phyloP scores from a whole-genome alignment of 2,888 invertebrate species.

The Chalcis sispes region DNA sequence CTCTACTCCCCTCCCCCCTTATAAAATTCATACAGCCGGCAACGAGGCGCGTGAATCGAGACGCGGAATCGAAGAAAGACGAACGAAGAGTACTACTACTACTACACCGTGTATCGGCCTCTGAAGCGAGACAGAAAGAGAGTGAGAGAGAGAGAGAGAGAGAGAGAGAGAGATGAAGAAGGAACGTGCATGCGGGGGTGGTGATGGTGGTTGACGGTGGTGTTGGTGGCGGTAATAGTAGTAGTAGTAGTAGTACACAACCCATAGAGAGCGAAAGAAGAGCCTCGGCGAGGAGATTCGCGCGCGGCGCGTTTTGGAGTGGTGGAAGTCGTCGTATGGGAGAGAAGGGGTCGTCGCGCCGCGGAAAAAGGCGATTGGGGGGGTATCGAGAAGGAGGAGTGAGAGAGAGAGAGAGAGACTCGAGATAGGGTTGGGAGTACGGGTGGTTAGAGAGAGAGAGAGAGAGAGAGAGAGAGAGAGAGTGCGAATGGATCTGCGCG shows the following conservation, averaged over 20 bases:
- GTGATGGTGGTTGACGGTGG: too few species aligned
- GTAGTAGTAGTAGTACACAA: background rate
- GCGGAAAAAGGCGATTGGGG: slow-evolving; percentile 16
- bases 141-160: background rate
- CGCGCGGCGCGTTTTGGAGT: too few species aligned
- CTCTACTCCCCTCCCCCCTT: too few species aligned
- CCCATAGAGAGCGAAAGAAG: too few species aligned
- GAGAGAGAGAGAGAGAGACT: too few species aligned
- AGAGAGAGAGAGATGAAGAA: background rate
- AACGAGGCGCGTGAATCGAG: too few species aligned
- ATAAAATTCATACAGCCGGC: slow-evolving; percentile 49
- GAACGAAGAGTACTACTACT: background rate
- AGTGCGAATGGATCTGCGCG: slow-evolving; percentile 44
- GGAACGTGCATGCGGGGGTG: background rate
- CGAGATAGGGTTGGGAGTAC: too few species aligned
- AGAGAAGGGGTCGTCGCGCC: too few species aligned
- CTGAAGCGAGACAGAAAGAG: background rate
- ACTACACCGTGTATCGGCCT: too few species aligned
- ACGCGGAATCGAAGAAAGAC: background rate
- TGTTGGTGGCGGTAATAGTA: too few species aligned
- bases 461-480: slow-evolving; percentile 14
- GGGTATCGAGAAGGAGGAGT: too few species aligned
- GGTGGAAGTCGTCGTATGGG: background rate
- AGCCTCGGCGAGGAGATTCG: background rate
- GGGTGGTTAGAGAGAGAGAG: background rate